Base-by-base conservation (phyloP, 2,888 invertebrate genomes). In the Sipha maydis region DNA sequence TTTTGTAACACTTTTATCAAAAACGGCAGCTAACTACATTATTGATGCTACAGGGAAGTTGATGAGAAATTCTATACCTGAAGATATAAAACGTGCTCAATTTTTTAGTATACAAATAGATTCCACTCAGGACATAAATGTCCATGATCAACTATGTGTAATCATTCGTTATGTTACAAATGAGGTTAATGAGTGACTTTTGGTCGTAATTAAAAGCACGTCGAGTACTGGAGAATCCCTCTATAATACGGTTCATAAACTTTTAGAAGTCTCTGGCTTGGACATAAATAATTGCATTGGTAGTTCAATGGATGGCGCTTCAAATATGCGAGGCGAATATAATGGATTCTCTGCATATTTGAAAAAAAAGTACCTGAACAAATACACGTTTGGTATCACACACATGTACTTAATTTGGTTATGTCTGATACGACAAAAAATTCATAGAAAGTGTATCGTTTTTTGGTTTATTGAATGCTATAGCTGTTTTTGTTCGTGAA, bases 321-420 rank as follows among this genome's bases (percentile, higher is more conserved):
- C 75, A 21, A 75, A 75, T 38, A 38, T 75, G 75, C 75, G 75
- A n/a, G 75, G 75, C 11, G 75, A 75, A 75, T 75, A 75, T 38
- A 75, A 75, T 7, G 75, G 75, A 8, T 75, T 75, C 25, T 19
- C 34, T 75, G 69, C 69, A 54, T 54, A 14, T 7, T 54, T 54
- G 54, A 54, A 54, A 54, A 54, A 54, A 54, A 54, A 54, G 54
- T 54, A 54, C 14, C 54, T 54, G 54, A 54, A 54, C 54, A 54
- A 54, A 54, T 54, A 54, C 54, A 54, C 54, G 54, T 54, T 9
- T 54, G 54, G 54, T 54, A 14, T 54, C 54, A 54, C 54, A 14
- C 54, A 54, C 54, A 54, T 54, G 54, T n/a, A n/a, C n/a, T n/a
- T n/a, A n/a, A n/a, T n/a, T n/a, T n/a, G n/a, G n/a, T n/a, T n/a